Evolutionary conservation across 2,888 invertebrate genomes (phyloP).

Genomic region (Eulithis prunata): DNA sequence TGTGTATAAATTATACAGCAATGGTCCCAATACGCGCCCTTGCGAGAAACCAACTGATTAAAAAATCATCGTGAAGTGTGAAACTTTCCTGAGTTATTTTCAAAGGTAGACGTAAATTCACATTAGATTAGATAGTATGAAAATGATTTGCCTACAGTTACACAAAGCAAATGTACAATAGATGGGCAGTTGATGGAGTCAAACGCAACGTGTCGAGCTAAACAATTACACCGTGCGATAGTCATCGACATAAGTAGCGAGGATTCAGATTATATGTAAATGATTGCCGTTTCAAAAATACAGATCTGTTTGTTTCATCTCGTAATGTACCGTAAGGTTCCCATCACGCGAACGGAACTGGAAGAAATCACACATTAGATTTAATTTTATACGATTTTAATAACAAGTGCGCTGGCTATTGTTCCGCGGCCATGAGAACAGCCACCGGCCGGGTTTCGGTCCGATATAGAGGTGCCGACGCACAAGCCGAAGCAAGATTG

Average conservation of each 20-base stretch:
- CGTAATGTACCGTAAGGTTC: constrained; percentile 74
- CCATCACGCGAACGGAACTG: constrained; percentile 80
- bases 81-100: constrained; percentile 5
- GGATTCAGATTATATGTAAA: constrained; percentile 57
- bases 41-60: constrained; percentile 31
- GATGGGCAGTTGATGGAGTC: constrained; percentile 38
- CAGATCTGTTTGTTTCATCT: constrained; percentile 58
- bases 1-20: constrained; percentile 34
- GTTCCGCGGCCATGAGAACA: constrained; percentile 78
- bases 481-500: constrained; percentile 75
- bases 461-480: constrained; percentile 82
- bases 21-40: constrained; percentile 33
- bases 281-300: constrained; percentile 55
- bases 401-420: constrained; percentile 77
- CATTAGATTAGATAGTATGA: constrained; percentile 33
- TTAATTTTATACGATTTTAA: constrained; percentile 85
- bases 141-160: constrained; percentile 30
- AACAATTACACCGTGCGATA: constrained; percentile 50
- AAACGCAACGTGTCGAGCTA: constrained; percentile 44
- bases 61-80: constrained; percentile 6
- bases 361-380: constrained; percentile 79
- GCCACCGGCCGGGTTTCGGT: constrained; percentile 67
- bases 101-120: constrained; percentile 24
- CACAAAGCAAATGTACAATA: constrained; percentile 40
- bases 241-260: constrained; percentile 52